A percentile compares a stretch with the other conserved stretches of the same genome.
phyloP scores from a whole-genome alignment of 2,113 vertebrate species.

The Pantherophis guttatus region DNA sequence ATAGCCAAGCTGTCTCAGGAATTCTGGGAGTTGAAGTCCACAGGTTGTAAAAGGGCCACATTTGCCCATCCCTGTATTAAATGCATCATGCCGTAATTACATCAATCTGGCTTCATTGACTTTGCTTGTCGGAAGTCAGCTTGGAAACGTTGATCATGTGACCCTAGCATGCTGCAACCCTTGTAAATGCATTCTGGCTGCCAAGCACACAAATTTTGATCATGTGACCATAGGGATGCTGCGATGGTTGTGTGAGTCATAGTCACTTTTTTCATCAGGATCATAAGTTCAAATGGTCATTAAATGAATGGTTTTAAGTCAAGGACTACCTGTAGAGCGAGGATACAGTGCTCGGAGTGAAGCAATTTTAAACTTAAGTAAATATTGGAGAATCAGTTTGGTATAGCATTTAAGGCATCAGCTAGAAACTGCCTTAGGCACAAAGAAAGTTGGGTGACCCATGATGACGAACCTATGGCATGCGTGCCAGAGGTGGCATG shows the following conservation, averaged over 20 bases:
- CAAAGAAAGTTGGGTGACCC: neutral
- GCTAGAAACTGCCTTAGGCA: neutral
- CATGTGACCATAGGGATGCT: neutral
- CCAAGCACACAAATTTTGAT: too few relatives aligned
- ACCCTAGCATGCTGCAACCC: too few relatives aligned
- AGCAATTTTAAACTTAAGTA: neutral
- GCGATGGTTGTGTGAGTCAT: neutral
- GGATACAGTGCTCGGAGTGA: neutral
- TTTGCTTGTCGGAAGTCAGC: neutral
- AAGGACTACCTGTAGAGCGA: neutral
- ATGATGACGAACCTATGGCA: too few relatives aligned
- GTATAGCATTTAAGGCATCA: neutral
- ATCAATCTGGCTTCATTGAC: neutral
- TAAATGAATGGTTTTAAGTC: neutral
- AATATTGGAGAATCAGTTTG: neutral
- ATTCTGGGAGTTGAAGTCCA: too few relatives aligned
- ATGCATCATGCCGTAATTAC: neutral
- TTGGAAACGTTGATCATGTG: too few relatives aligned
- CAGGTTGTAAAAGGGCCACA: too few relatives aligned
- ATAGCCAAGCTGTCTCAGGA: too few relatives aligned
- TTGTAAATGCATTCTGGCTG: too few relatives aligned
- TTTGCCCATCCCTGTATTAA: neutral
- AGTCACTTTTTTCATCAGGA: neutral
- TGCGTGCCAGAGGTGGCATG: too few relatives aligned
- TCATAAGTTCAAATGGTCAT: neutral